phyloP scores from a whole-genome alignment of 2,888 invertebrate genomes.

The Caenorhabditis drosophilae region DNA sequence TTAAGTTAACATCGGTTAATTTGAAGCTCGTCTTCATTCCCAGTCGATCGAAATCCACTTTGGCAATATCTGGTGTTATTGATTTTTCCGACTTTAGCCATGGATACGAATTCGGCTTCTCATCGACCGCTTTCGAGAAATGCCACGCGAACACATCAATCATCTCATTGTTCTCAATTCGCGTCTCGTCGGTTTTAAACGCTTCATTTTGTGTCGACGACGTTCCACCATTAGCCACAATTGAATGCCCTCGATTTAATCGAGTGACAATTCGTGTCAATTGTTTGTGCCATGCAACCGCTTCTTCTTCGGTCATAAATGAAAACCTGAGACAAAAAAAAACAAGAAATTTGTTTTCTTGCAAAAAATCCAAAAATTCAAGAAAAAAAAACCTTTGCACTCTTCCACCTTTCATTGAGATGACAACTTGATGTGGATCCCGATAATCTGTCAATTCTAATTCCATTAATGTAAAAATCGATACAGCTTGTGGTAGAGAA shows the following conservation, averaged over 20 bases:
- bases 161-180: background rate
- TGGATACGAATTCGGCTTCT: background rate
- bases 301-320: conserved; percentile 1
- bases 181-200: background rate
- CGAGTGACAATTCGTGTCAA: conserved; percentile 4
- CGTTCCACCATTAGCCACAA: background rate
- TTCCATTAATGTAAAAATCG: conserved; percentile 31
- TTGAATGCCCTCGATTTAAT: background rate
- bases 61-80: conserved; percentile 19
- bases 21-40: conserved; percentile 21
- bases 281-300: conserved; percentile 6
- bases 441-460: conserved; percentile 27
- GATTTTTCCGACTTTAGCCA: conserved; percentile 20
- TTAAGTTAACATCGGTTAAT: conserved; percentile 43
- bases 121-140: conserved; percentile 24
- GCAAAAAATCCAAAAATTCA: background rate
- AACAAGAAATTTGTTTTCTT: too few relatives aligned
- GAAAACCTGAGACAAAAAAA: background rate
- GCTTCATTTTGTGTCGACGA: background rate
- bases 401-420: conserved; percentile 37
- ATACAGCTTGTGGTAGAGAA: conserved; percentile 6
- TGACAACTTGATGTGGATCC: conserved; percentile 12
- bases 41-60: conserved; percentile 25
- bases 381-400: conserved; percentile 11
- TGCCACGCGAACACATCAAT: conserved; percentile 19